Percentiles rank a stretch among this genome's conserved stretches.
Evolutionary conservation across 1,140 invertebrate species (phyloP).

Genomic region (Drosophila mauritiana): DNA sequence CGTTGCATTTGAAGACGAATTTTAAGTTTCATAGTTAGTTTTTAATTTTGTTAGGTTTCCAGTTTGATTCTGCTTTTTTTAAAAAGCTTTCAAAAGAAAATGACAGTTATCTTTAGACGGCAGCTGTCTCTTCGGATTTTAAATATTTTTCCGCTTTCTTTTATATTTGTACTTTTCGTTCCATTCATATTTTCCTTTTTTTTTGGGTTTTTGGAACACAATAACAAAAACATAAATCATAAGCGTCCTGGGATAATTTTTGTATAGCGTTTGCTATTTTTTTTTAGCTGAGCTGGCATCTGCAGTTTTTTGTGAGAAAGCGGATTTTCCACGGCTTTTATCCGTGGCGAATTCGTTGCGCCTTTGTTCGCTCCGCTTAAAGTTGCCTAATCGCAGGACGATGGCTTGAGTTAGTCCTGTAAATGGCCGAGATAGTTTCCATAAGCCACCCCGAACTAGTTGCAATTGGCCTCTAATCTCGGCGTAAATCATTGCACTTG

Average conservation of each 20-base stretch:
- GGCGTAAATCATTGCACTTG: conserved; percentile 45
- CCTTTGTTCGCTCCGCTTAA: conserved; percentile 47
- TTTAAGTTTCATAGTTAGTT: no score
- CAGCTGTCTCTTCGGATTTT: conserved; percentile 41
- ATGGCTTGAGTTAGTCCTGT: not conserved
- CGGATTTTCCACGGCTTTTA: conserved; percentile 57
- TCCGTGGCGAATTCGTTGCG: conserved; percentile 36
- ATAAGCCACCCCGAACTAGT: conserved; percentile 35
- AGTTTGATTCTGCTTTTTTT: not conserved
- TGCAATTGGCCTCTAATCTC: conserved; percentile 36
- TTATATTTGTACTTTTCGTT: conserved; percentile 25
- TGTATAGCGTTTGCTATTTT: conserved; percentile 41
- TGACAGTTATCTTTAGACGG: conserved; percentile 49
- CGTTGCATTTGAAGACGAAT: no score
- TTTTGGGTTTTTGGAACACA: conserved; percentile 64
- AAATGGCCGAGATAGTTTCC: conserved; percentile 9
- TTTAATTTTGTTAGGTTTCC: no score
- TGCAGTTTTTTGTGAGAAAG: conserved; percentile 63
- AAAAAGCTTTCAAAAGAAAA: conserved; percentile 31
- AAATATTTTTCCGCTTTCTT: conserved; percentile 4
- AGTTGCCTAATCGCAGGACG: conserved; percentile 3
- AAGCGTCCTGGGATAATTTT: conserved; percentile 62
- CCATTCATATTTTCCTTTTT: conserved; percentile 9
- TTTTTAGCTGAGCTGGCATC: conserved; percentile 64
- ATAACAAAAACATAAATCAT: conserved; percentile 81